Evolutionary conservation across 2,797 vertebrate species (phyloP).

Genomic region (Neostethus bicornis): DNA sequence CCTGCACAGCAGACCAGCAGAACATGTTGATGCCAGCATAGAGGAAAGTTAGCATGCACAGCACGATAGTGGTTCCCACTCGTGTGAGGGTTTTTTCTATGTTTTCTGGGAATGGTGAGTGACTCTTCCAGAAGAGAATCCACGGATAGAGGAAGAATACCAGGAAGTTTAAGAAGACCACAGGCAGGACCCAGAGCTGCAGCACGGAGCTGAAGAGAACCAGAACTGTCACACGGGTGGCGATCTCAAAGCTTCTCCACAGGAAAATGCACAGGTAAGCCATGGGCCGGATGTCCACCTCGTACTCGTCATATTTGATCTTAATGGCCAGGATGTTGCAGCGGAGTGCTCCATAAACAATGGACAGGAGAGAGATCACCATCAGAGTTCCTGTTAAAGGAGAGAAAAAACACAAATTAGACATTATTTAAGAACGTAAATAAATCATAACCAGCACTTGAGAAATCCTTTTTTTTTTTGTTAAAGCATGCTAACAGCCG

Average conservation of each 20-base stretch:
- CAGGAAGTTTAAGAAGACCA: slow-evolving; percentile 89
- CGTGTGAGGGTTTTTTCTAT: slow-evolving; percentile 93
- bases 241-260: slow-evolving; percentile 97
- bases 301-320: slow-evolving; percentile 96
- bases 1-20: slow-evolving; percentile 97
- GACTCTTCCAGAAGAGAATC: slow-evolving; percentile 92
- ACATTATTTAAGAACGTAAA: not conserved
- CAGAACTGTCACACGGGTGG: slow-evolving; percentile 88
- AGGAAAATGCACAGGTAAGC: slow-evolving; percentile 94
- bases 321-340: slow-evolving; percentile 98
- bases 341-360: slow-evolving; percentile 94
- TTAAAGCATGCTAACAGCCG: no score
- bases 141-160: slow-evolving; percentile 92
- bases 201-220: slow-evolving; percentile 96
- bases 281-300: slow-evolving; percentile 85
- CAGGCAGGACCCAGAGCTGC: slow-evolving; percentile 88
- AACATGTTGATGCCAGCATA: slow-evolving; percentile 98
- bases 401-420: slow-evolving; percentile 16
- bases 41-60: slow-evolving; percentile 93
- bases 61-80: slow-evolving; percentile 90
- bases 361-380: slow-evolving; percentile 93
- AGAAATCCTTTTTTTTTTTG: not conserved
- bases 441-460: not conserved
- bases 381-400: slow-evolving; percentile 85
- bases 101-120: slow-evolving; percentile 93